phyloP scores from a whole-genome alignment of 2,888 invertebrate species.

The Drosophila anomelani region DNA sequence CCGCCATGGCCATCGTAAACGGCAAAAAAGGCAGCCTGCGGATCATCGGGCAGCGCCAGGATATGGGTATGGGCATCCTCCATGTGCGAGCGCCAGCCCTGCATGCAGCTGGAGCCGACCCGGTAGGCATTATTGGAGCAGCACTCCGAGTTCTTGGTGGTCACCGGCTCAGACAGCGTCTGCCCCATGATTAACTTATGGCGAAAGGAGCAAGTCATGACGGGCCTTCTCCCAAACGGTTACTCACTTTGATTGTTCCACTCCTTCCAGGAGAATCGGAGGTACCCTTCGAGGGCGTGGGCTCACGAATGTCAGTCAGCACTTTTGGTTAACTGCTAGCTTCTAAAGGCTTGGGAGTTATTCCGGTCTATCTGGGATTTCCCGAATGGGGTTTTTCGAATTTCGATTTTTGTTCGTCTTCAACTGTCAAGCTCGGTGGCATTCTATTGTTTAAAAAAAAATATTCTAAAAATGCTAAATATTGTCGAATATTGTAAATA shows the following conservation, averaged over 20 bases:
- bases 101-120: slow-evolving; percentile 99
- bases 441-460: background rate
- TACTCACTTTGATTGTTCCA: slow-evolving; percentile 37
- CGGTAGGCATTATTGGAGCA: slow-evolving; percentile 89
- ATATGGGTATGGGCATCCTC: slow-evolving; percentile 99
- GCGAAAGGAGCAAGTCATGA: background rate
- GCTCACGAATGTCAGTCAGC: background rate
- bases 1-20: slow-evolving; percentile 93
- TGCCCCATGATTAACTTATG: slow-evolving; percentile 91
- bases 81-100: slow-evolving; percentile 99
- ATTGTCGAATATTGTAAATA: no score
- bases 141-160: slow-evolving; percentile 93
- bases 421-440: background rate
- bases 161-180: slow-evolving; percentile 98
- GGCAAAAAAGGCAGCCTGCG: slow-evolving; percentile 96
- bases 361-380: background rate
- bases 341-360: background rate
- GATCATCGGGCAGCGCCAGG: slow-evolving; percentile 95
- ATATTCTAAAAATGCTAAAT: background rate
- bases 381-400: slow-evolving; percentile 31
- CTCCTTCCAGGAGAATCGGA: background rate
- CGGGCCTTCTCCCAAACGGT: background rate
- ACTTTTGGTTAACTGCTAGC: background rate
- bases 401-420: slow-evolving; percentile 25
- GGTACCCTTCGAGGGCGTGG: background rate